phyloP scores from a whole-genome alignment of 2,888 invertebrate genomes.

The Stictocephala bisonia region DNA sequence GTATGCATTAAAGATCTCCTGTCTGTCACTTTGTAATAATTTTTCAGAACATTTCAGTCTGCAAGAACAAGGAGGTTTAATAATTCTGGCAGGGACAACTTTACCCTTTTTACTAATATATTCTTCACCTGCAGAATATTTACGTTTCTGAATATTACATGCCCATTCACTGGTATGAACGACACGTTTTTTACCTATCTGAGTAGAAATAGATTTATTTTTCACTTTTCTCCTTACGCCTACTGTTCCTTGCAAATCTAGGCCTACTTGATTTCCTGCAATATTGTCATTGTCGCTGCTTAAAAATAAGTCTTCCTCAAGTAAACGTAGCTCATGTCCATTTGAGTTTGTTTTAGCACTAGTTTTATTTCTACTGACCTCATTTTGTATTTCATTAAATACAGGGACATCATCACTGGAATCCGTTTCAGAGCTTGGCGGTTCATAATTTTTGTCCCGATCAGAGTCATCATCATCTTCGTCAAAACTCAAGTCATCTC shows the following conservation, averaged over 20 bases:
- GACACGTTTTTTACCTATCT: slow-evolving; percentile 23
- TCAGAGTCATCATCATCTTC: background rate
- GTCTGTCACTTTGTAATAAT: slow-evolving; percentile 23
- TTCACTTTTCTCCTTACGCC: slow-evolving; percentile 22
- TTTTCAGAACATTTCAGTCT: slow-evolving; percentile 37
- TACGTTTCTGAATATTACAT: slow-evolving; percentile 35
- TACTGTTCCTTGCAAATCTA: too few species aligned
- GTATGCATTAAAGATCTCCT: slow-evolving; percentile 16
- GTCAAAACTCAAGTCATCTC: slow-evolving; percentile 22
- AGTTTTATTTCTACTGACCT: background rate
- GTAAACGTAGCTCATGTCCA: too few species aligned
- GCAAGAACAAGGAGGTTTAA: slow-evolving; percentile 42
- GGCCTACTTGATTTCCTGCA: too few species aligned
- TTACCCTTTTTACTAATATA: slow-evolving; percentile 24
- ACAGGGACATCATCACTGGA: background rate
- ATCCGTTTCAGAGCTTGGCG: background rate
- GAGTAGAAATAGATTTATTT: background rate
- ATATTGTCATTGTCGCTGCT: too few species aligned
- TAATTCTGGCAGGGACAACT: slow-evolving; percentile 14
- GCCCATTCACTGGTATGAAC: slow-evolving; percentile 29
- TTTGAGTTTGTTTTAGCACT: slow-evolving; percentile 10
- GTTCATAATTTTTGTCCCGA: background rate
- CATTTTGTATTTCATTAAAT: slow-evolving; percentile 3
- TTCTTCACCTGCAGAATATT: slow-evolving; percentile 12
- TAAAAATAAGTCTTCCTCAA: too few species aligned